phyloP scores from a whole-genome alignment of 2,113 vertebrate species.

The Pachycephala philippinensis region DNA sequence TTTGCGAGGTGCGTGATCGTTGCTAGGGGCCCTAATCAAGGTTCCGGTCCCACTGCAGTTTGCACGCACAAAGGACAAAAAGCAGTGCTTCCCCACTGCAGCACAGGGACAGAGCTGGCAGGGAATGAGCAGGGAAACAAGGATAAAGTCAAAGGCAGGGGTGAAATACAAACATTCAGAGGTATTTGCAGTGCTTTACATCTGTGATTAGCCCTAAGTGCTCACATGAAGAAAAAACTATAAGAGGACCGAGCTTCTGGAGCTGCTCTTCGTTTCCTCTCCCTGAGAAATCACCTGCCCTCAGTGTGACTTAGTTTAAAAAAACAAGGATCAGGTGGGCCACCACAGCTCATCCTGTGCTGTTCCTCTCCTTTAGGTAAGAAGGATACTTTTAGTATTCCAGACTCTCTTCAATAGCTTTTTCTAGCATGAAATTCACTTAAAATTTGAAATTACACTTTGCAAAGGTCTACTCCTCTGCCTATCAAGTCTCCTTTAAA shows the following conservation, averaged over 20 bases:
- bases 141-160: neutral
- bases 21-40: neutral
- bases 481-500: neutral
- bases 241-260: neutral
- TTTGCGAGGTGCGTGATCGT: neutral
- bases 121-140: neutral
- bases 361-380: neutral
- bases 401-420: neutral
- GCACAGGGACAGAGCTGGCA: neutral
- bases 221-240: neutral
- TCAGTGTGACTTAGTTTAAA: neutral
- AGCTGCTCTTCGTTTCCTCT: neutral
- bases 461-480: neutral
- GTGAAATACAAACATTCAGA: neutral
- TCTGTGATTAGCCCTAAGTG: neutral
- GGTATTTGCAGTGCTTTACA: neutral
- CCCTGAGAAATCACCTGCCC: neutral
- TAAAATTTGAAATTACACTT: slow-evolving; percentile 7
- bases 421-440: slow-evolving; percentile 29
- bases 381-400: slow-evolving; percentile 1
- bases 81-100: neutral
- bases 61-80: neutral
- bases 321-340: neutral
- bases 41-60: neutral
- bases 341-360: neutral